A percentile compares a stretch with the other conserved stretches of the same genome.
Conservation (phyloP, 2,888 invertebrate genomes). For the Tetropium fuscum region DNA sequence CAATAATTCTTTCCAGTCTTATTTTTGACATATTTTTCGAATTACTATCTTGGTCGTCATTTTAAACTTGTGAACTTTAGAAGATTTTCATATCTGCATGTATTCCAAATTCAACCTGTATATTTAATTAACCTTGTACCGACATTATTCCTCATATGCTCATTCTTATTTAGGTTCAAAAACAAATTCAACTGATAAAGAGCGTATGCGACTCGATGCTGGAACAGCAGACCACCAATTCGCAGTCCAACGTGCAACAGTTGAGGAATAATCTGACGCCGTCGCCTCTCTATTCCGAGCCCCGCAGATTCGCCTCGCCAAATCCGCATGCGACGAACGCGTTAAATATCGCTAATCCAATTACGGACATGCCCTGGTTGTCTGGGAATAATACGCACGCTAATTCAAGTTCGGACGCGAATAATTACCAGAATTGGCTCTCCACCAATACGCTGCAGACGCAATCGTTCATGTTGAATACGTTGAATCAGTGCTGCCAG, state of each 20-base stretch:
- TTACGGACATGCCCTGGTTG: constrained; percentile 43
- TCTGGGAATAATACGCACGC: constrained; percentile 23
- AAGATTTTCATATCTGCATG: no score
- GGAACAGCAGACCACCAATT: constrained; percentile 50
- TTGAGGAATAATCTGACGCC: constrained; percentile 62
- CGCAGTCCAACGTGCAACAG: constrained; percentile 50
- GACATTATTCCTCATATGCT: background rate
- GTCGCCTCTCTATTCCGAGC: constrained; percentile 59
- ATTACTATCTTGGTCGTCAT: no score
- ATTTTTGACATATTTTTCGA: no score
- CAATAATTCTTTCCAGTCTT: no score
- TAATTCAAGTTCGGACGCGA: constrained; percentile 42
- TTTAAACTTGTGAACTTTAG: no score
- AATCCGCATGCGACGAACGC: constrained; percentile 53
- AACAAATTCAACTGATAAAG: constrained; percentile 69
- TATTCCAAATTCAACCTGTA: no score
- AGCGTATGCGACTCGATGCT: constrained; percentile 69
- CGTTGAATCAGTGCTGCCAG: constrained; percentile 81
- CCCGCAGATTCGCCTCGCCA: constrained; percentile 52
- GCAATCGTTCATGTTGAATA: constrained; percentile 74
- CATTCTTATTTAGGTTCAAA: constrained; percentile 62
- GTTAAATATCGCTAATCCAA: constrained; percentile 51
- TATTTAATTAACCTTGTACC: no score
- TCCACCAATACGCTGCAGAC: constrained; percentile 62
- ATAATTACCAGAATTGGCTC: constrained; percentile 59